Base-by-base conservation (phyloP, 2,113 vertebrate species). In the Equus przewalskii region DNA sequence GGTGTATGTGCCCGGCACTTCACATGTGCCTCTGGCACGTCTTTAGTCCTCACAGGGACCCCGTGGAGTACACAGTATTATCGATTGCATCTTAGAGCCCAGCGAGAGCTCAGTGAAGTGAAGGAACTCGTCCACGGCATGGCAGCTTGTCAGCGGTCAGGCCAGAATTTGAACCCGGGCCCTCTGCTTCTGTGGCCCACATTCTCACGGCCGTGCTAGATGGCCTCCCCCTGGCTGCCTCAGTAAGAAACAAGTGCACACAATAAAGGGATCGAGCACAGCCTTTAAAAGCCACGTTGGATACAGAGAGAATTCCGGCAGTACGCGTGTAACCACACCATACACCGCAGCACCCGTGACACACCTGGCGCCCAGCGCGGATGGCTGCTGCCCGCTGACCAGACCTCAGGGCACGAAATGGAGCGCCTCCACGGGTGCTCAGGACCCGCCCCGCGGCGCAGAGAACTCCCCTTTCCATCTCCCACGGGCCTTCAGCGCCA, bases 391-490 rank as follows among this genome's bases (percentile, higher is more conserved):
- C 36, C 36, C 36, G 82, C 80, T 36, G 54, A 30, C 26, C 16
- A 60, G 6, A 49, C 67, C 24, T 28, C 72, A 22, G 75, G 85
- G 79, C 67, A 81, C 36, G 54, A 89, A 67, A 69, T 0, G 24
- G 30, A 89, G 81, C 64, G n/a, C 26, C 36, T 49, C 72, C n/a
- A 2, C 15, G 6, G 18, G 33, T 4, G 41, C 33, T 56, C 3
- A 0, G 22, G 64, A 65, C 67, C 94, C 24, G 6, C 70, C 70
- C 33, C 0, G 1, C 46, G 12, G 11, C 1, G 24, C 0, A 49
- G n/a, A 4, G 67, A 54, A 58, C 81, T 64, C 58, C 64, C 62
- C 46, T 72, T 88, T 72, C 67, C 9, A 1, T 76, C 65, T 22
- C 46, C 33, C 64, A 19, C 0, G 6, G 19, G 54, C 60, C 21